Base-by-base conservation (phyloP, 2,113 vertebrate genomes). In the Oncorhynchus kisutch region DNA sequence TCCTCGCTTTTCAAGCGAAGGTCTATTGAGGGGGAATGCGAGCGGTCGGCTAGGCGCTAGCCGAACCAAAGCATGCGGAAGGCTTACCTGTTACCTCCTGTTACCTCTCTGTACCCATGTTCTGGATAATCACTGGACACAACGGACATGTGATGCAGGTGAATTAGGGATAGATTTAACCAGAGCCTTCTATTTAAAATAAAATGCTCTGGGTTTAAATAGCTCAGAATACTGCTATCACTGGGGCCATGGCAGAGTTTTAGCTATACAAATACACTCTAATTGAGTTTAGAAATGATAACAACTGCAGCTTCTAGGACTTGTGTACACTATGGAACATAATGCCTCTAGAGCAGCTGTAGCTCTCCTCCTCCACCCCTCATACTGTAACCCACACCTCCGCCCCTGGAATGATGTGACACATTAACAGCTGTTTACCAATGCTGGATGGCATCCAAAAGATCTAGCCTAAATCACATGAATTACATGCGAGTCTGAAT, bases 301-400 rank as follows among this genome's bases (percentile, higher is more conserved):
- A 39, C 39, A 39, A 45, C 39, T 12, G 39, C 9, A 45, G 39
- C 39, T 45, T 45, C 39, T 45, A 18, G 22, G 62, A 22, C 9
- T 27, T 4, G 62, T n/a, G 62, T 25, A 65, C 24, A 11, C 22
- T 25, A 25, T 11, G 5, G 27, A 66, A 18, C 11, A 67, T 16
- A 45, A 67, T 6, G 65, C 27, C 65, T 67, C 65, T 29, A 31
- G 5, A 67, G 14, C 65, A 67, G 65, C 65, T 7, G 27, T 13
- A 13, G 12, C 12, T 4, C 62, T 3, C 65, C 65, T 31, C 24
- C 16, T 18, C 22, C 3, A 0, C 29, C 29, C 29, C 39, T 71
- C 74, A 62, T 29, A 71, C 22, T 48, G 9, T 74, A 66, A 83
- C 69, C 76, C 67, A 60, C 69, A 62, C 65, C 18, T 72, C 27